A percentile compares a stretch with the other conserved stretches of the same genome.
Conservation (phyloP, 1,140 invertebrate genomes). For the Ips typographus region DNA sequence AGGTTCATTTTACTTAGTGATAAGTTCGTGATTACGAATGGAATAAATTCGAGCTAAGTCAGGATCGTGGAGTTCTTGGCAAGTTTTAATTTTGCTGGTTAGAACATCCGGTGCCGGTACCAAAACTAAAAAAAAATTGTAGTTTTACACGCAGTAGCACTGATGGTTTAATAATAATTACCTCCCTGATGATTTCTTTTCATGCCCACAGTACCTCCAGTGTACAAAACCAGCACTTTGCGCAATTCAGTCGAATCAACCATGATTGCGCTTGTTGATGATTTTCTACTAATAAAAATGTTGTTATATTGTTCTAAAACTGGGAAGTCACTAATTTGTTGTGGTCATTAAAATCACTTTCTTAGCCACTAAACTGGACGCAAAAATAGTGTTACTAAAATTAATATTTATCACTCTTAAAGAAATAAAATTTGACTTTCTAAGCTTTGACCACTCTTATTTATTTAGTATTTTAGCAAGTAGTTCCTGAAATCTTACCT, state of each 20-base stretch:
- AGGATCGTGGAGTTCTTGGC: constrained; percentile 40
- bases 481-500: no score
- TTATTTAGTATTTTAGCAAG: no score
- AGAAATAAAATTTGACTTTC: no score
- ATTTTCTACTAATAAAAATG: no score
- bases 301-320: no score
- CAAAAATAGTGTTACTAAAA: no score
- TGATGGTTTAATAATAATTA: constrained; percentile 47
- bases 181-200: constrained; percentile 70
- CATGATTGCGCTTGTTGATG: constrained; percentile 3
- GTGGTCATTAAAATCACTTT: no score
- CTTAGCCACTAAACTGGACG: no score
- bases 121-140: constrained; percentile 44
- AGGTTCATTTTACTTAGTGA: constrained; percentile 17
- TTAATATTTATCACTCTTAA: no score
- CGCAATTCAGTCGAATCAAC: constrained; percentile 14
- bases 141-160: neutral
- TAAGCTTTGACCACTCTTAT: no score
- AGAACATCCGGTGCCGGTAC: constrained; percentile 40
- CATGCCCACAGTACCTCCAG: constrained; percentile 92
- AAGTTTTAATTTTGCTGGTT: constrained; percentile 35
- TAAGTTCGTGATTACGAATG: constrained; percentile 27
- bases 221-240: constrained; percentile 77
- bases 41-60: constrained; percentile 36
- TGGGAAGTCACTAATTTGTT: no score